These are phyloP conservation scores for Copidosoma floridanum DNA, from an alignment of 1,140 invertebrate genomes.

Conservation along the genomic window DNA sequence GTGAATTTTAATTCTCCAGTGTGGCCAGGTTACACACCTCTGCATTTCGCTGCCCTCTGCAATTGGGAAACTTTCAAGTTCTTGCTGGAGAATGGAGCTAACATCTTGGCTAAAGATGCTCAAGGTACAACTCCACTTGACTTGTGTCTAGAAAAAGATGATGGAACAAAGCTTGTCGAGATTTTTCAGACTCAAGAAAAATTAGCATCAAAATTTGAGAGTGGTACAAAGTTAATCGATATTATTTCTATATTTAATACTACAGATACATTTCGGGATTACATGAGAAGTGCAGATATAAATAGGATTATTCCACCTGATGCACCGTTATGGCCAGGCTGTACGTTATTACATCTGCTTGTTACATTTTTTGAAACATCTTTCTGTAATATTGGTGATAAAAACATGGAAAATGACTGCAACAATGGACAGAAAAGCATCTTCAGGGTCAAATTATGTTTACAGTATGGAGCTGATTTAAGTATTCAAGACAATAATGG, in stretches of 20 bases:
- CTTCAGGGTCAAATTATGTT: no score
- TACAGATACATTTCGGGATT: not conserved
- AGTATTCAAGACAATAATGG: not conserved
- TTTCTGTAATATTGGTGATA: no score
- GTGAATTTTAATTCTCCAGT: not conserved
- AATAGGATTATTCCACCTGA: not conserved
- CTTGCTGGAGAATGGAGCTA: not conserved
- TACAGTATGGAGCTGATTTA: not conserved
- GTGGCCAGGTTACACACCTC: not conserved
- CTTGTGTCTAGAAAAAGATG: not conserved
- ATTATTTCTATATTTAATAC: not conserved
- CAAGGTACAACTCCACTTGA: not conserved
- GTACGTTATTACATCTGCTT: not conserved
- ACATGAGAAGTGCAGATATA: not conserved
- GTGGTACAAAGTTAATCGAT: not conserved
- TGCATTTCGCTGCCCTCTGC: not conserved
- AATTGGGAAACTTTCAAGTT: not conserved
- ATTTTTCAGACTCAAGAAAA: not conserved
- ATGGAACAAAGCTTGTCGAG: not conserved
- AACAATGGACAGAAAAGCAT: no score
- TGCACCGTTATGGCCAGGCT: not conserved
- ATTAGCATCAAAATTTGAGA: not conserved
- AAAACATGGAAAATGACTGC: no score
- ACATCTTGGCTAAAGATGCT: not conserved
- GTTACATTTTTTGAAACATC: not conserved